Evolutionary conservation across 1,140 invertebrate genomes (phyloP), one percentile per base, ranked within the genome.

Genomic region (Trachelipus rathkii): DNA sequence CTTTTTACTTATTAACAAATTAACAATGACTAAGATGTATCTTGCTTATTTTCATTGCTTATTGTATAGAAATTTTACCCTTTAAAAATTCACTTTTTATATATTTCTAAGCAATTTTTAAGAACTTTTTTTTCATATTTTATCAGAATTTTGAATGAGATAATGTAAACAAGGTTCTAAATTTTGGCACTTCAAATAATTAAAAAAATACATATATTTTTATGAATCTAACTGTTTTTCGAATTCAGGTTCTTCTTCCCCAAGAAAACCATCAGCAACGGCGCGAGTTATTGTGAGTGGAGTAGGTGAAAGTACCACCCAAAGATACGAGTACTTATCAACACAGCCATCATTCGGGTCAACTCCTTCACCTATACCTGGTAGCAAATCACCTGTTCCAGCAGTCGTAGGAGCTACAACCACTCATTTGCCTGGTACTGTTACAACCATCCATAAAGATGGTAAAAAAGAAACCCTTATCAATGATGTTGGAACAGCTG

Each of bases 401-500:
- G 71, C 78, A n/a, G 67, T 68, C 19, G 71, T 76, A 10, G 75
- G 68, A 19, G 75, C 77, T n/a, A 46, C 74, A 19, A 60, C 44
- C 24, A 69, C 68, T n/a, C 68, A 67, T 3, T 50, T 77, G 13
- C 74, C 71, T 50, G 79, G 79, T 74, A 81, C 79, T 24, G 77
- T 81, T 68, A 81, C 82, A 0, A 82, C 83, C 24, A 82, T 83
- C 50, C 82, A 82, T 10, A 83, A 83, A 50, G 82, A 83, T 75
- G 83, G 83, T 66, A 87, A 87, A 82, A 86, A 87, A 82, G 87
- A 88, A 82, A 88, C 87, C 72, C 82, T 88, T 74, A 88, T 88
- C 81, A 88, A 88, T 83, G 86, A 87, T 82, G 84, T 86, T 23
- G 79, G 79, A 33, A 74, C 33, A 33, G 33, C 33, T 33, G 33